These are phyloP conservation scores for Stomatorhinus walkeri DNA, from an alignment of 2,797 vertebrate species.

Conservation along the genomic window DNA sequence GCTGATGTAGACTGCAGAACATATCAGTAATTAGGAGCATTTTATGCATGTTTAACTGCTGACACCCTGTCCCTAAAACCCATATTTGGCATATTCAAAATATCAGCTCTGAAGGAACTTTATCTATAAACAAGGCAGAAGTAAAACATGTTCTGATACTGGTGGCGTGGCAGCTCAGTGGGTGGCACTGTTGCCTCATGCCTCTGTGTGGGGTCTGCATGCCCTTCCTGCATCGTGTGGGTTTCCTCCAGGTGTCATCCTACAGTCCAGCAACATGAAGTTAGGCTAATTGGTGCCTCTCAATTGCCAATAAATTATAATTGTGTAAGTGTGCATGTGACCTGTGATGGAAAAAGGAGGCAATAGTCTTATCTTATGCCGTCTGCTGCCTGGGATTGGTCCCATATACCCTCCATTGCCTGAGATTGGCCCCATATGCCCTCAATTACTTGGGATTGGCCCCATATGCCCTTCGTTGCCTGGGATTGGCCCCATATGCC, in stretches of 20 bases:
- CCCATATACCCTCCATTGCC: not conserved
- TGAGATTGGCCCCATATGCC: too few relatives aligned
- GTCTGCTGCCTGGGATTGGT: not conserved
- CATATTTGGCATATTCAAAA: not conserved
- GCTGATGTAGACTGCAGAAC: not conserved
- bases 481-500: too few relatives aligned
- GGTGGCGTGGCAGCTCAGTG: not conserved
- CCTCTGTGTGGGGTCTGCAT: not conserved
- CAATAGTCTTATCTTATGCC: not conserved
- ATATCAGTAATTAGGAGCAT: not conserved
- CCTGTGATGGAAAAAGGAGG: not conserved
- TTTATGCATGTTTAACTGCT: not conserved
- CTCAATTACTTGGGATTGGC: too few relatives aligned
- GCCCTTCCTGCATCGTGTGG: not conserved
- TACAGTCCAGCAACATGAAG: not conserved
- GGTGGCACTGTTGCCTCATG: not conserved
- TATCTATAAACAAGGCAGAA: not conserved
- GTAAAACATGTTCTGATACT: not conserved
- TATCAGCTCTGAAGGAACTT: not conserved
- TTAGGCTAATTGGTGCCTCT: not conserved
- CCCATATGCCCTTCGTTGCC: too few relatives aligned
- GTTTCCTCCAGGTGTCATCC: not conserved
- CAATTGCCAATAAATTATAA: not conserved
- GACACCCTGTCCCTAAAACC: not conserved
- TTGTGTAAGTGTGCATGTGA: not conserved